Base-by-base conservation (phyloP, 2,113 vertebrate species). In the Marcusenius ussheri region DNA sequence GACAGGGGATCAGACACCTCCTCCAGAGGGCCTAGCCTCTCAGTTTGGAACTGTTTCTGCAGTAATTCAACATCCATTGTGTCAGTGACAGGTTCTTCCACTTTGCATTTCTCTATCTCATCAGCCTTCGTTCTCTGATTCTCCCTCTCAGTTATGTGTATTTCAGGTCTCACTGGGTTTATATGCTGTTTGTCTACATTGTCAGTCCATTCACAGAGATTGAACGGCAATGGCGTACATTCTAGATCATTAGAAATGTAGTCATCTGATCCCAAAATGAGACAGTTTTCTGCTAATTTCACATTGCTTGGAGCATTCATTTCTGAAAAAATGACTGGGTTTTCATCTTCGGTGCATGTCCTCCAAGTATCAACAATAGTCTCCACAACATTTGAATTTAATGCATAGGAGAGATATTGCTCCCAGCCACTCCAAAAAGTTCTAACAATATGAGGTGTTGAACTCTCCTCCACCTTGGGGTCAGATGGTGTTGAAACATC, bases 141-240 rank as follows among this genome's bases (percentile, higher is more conserved):
- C 35, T 88, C 53, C 46, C 42, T 91, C 56, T 91, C 50, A 21
- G 0, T 7, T 42, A 0, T 2, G 10, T 42, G 6, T 45, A 8
- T n/a, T 88, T 87, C 88, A 83, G 53, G 15, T 47, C 24, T 93
- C 35, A 91, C 62, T 31, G 93, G 88, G 11, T 90, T 92, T 51
- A 93, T 94, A 93, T 94, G 93, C n/a, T 94, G 93, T 83, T 93
- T 93, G 47, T 96, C 94, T 74, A 95, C 94, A 88, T 94, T 92
- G 91, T 95, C 93, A 6, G 94, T 50, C 31, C 93, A 87, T 45
- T 93, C 62, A 89, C 92, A 94, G 24, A 91, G 56, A 93, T 95
- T 95, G 51, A 95, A 91, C 94, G 94, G 95, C 5, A 91, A 90
- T 0, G 95, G 95, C 89, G 21, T 92, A 90, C 94, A 95, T 2